A percentile compares a stretch with the other conserved stretches of the same genome.
phyloP scores from a whole-genome alignment of 1,140 invertebrate species.

The Eubasilissa regina region DNA sequence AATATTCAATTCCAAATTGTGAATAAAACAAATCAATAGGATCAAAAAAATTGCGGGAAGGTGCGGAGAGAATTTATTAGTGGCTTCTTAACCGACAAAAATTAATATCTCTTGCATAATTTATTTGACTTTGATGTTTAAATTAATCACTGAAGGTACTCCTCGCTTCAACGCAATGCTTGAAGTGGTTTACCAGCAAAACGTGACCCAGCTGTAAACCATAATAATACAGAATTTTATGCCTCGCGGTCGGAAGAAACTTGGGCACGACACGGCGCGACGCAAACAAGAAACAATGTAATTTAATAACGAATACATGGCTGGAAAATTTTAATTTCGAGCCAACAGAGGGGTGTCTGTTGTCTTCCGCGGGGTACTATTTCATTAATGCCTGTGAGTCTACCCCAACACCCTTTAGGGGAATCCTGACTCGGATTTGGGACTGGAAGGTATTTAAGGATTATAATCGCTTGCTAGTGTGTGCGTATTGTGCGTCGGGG shows the following conservation, averaged over 20 bases:
- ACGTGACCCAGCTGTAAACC: too few relatives aligned
- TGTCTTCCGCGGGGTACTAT: neutral
- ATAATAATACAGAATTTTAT: too few relatives aligned
- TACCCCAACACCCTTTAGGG: neutral
- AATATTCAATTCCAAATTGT: too few relatives aligned
- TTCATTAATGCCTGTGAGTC: neutral
- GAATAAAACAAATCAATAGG: too few relatives aligned
- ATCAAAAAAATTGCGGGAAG: too few relatives aligned
- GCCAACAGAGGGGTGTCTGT: neutral
- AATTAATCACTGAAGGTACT: too few relatives aligned
- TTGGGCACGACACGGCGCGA: neutral
- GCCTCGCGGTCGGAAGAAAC: neutral
- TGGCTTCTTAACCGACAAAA: too few relatives aligned
- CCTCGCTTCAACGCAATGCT: too few relatives aligned
- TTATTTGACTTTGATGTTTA: too few relatives aligned
- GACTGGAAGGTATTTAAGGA: neutral
- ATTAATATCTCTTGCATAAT: too few relatives aligned
- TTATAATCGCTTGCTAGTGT: neutral
- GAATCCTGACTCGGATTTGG: neutral
- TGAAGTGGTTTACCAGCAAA: too few relatives aligned
- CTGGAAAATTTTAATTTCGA: neutral
- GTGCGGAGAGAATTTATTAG: too few relatives aligned
- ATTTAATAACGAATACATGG: constrained; percentile 6
- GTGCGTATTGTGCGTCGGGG: neutral
- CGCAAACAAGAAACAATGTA: neutral